phyloP scores from a whole-genome alignment of 2,797 vertebrate species.

The Forpus xanthops region DNA sequence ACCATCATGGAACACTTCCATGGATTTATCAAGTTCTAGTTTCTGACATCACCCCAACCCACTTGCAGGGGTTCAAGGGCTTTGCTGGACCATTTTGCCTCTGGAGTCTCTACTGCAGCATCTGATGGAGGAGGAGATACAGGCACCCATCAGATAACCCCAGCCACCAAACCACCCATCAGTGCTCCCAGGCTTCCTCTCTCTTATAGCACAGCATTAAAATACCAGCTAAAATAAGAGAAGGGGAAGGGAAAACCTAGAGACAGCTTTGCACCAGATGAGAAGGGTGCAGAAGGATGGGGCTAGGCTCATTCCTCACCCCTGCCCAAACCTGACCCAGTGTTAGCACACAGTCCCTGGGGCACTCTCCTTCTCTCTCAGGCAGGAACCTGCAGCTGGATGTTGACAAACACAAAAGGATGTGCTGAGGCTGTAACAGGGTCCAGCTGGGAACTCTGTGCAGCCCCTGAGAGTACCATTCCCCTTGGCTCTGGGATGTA shows the following conservation, averaged over 20 bases:
- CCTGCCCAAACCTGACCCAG: not conserved
- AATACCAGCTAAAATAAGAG: not conserved
- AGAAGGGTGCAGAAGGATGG: not conserved
- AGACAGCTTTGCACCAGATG: not conserved
- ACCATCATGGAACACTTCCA: not conserved
- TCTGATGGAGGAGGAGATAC: not conserved
- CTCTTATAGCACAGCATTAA: not conserved
- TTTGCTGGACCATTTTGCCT: not conserved
- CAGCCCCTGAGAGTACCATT: not conserved
- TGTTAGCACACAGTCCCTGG: fast-evolving
- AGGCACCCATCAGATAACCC: not conserved
- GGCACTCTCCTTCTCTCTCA: not conserved
- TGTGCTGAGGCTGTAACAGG: fast-evolving
- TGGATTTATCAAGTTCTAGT: not conserved
- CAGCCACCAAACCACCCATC: not conserved
- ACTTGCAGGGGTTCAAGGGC: not conserved
- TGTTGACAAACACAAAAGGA: not conserved
- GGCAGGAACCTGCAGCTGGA: not conserved
- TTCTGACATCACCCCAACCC: not conserved
- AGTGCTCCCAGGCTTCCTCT: not conserved
- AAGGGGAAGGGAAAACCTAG: not conserved
- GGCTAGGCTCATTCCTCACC: not conserved
- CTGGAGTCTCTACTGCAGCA: not conserved
- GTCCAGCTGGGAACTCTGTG: not conserved
- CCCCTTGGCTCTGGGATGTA: fast-evolving